phyloP scores from a whole-genome alignment of 2,888 invertebrate species.

The Labia minor region DNA sequence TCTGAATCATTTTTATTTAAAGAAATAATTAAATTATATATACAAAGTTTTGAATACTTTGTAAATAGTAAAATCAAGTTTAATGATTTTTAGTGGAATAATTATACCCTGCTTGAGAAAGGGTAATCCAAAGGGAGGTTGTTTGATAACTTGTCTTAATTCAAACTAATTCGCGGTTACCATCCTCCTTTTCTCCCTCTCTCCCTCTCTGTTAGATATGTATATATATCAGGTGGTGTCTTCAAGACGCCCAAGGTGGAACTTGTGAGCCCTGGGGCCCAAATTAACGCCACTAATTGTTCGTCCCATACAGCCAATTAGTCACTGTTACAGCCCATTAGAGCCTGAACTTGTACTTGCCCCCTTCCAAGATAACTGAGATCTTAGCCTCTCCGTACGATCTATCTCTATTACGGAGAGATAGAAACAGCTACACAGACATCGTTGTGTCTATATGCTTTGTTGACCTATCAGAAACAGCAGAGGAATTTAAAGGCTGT shows the following conservation, averaged over 20 bases:
- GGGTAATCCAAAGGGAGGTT: background rate
- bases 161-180: background rate
- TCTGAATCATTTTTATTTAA: too few species aligned
- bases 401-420: background rate
- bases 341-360: slow-evolving; percentile 8
- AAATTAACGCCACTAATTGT: slow-evolving; percentile 13
- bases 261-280: slow-evolving; percentile 1
- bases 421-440: background rate
- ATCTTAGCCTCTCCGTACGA: background rate
- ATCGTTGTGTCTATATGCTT: background rate
- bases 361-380: background rate
- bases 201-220: too few species aligned
- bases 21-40: too few species aligned
- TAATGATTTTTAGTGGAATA: background rate
- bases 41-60: too few species aligned
- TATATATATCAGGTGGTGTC: slow-evolving; percentile 1
- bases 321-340: slow-evolving; percentile 13
- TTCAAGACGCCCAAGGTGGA: slow-evolving; percentile 4
- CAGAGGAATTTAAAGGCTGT: background rate
- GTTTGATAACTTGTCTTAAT: slow-evolving; percentile 8
- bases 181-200: background rate
- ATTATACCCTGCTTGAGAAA: background rate
- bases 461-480: background rate
- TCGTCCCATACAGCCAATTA: slow-evolving; percentile 13
- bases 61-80: background rate